Evolutionary conservation across 2,888 invertebrate genomes (phyloP), one percentile per base, ranked within the genome.

Genomic region (Eubasilissa splendida): DNA sequence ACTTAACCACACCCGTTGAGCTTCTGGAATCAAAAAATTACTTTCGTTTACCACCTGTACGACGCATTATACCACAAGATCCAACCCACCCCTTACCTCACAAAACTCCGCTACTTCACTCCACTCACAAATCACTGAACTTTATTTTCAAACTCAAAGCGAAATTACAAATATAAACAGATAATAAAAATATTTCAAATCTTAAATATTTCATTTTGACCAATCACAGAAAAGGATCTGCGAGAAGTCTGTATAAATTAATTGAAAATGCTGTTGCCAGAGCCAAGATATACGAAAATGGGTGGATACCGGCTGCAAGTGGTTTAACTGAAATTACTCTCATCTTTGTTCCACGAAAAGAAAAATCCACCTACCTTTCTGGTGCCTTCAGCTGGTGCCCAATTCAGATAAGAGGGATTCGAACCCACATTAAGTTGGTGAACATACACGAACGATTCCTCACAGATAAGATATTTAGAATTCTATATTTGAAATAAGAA

Each of bases 341-440:
- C 81, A 77, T 71, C 82, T 75, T 75, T 75, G 82, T 70, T 78
- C 66, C 82, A 80, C 78, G n/a, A 52, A 12, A 75, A 78, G 60
- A 74, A 68, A 80, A 80, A 63, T 59, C 58, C 80, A 76, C 82
- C 80, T 82, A 82, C 82, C 82, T 82, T 82, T 70, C 54, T 22
- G 66, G 52, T 50, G 54, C 52, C 33, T 50, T 71, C 73, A n/a
- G 54, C 54, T 56, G 68, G 53, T 33, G 66, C 8, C 42, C n/a
- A 4, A 12, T 3, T n/a, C 8, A 50, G 42, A 65, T 68, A 1
- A 31, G 63, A 22, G 9, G 68, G 68, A 68, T 14, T 68, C 14
- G 68, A 68, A 68, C 68, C 68, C 52, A 3, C 14, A 42, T 42
- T 5, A 7, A 42, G 42, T 42, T 7, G 42, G 42, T 42, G 42